Evolutionary conservation across 1,140 invertebrate genomes (phyloP).

Genomic region (Trigoniulus corallinus): DNA sequence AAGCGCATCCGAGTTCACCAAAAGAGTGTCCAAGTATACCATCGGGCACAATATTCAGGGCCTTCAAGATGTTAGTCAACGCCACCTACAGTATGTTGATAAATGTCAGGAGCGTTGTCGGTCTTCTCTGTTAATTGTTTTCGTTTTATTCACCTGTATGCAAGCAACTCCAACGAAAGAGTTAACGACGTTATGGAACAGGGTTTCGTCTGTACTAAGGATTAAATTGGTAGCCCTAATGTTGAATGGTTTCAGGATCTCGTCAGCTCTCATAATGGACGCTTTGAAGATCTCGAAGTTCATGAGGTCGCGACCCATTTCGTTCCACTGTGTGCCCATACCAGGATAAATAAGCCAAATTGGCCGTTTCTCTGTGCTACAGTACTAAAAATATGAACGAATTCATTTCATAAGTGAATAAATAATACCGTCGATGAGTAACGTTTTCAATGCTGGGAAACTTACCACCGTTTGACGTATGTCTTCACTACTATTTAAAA

Average conservation of each 20-base stretch:
- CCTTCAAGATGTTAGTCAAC: slow-evolving; percentile 64
- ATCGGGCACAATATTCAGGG: slow-evolving; percentile 63
- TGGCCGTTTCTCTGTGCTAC: slow-evolving; percentile 37
- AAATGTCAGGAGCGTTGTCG: slow-evolving; percentile 2
- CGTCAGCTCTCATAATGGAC: slow-evolving; percentile 55
- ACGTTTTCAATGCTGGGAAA: too few relatives aligned
- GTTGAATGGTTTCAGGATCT: slow-evolving; percentile 52
- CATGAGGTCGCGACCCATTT: slow-evolving; percentile 77
- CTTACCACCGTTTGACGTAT: slow-evolving; percentile 25
- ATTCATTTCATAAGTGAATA: too few relatives aligned
- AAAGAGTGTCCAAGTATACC: slow-evolving; percentile 93
- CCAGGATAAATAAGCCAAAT: slow-evolving; percentile 91
- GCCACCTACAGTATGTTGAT: slow-evolving; percentile 73
- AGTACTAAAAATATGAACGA: slow-evolving; percentile 31
- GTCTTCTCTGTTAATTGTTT: too few relatives aligned
- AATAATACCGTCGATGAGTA: slow-evolving; percentile 4
- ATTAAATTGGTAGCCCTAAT: slow-evolving; percentile 68
- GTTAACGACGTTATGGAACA: slow-evolving; percentile 65
- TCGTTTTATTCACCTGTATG: slow-evolving; percentile 75
- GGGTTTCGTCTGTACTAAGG: slow-evolving; percentile 49
- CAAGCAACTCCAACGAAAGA: slow-evolving; percentile 87
- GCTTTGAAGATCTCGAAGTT: slow-evolving; percentile 56
- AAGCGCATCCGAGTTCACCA: slow-evolving; percentile 87
- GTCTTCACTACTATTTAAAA: slow-evolving; percentile 37
- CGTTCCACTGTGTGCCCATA: slow-evolving; percentile 92